These are phyloP conservation scores for Umimayanthus kanabou DNA, from an alignment of 92 coral and sea anemone genomes.

Conservation along the genomic window DNA sequence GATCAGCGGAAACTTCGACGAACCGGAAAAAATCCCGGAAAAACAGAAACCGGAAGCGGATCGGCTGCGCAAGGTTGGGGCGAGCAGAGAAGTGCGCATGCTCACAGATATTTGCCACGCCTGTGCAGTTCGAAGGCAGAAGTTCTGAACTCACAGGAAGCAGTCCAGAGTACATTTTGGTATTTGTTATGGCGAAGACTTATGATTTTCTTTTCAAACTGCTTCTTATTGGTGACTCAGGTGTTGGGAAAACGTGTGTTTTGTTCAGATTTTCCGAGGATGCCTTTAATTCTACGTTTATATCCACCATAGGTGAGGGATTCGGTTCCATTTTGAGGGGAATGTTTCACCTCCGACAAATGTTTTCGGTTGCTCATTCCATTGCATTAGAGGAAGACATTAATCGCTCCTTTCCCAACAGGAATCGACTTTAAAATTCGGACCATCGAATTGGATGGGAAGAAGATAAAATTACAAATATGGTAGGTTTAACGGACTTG, in stretches of 20 bases:
- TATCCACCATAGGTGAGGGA: constrained; percentile 94
- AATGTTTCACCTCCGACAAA: constrained; percentile 13
- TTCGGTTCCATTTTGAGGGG: background rate
- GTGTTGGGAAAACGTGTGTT: constrained; percentile 97
- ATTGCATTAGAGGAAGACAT: background rate
- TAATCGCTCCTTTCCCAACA: constrained; percentile 50
- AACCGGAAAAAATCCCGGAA: no score
- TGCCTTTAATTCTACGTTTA: constrained; percentile 97
- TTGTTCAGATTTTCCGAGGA: constrained; percentile 97
- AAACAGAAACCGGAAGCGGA: background rate
- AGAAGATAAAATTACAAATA: constrained; percentile 96
- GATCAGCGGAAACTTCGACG: constrained; percentile 25
- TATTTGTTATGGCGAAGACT: constrained; percentile 89
- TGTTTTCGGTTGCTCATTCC: constrained; percentile 26
- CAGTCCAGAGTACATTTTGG: constrained; percentile 1
- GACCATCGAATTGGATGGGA: constrained; percentile 96
- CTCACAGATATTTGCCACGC: constrained; percentile 83
- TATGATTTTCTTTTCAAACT: constrained; percentile 99
- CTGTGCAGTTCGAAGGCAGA: constrained; percentile 75
- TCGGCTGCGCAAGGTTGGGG: background rate
- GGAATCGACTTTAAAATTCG: constrained; percentile 99
- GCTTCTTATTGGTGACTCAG: constrained; percentile 95
- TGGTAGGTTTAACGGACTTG: constrained; percentile 64
- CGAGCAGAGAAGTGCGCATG: constrained; percentile 47
- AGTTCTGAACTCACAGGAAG: constrained; percentile 48